Base-by-base conservation (phyloP, 1,140 invertebrate species). In the Trissolcus basalis region DNA sequence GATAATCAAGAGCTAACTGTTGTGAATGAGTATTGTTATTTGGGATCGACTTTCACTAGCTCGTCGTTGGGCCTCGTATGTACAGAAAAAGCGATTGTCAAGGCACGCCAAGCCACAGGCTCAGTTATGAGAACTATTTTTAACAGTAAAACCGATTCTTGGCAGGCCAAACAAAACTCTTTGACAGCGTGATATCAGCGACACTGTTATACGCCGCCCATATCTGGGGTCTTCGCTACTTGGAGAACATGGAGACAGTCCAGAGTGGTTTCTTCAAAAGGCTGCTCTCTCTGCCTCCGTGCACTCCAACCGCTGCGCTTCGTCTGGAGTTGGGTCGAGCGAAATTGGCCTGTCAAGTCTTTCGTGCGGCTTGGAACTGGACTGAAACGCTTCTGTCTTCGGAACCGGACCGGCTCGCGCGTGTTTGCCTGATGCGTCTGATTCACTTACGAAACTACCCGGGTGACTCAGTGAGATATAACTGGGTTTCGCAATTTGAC, bases 131-230 rank as follows among this genome's bases (percentile, higher is more conserved):
- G 8, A 39, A 55, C 14, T 15, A 11, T 44, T 9, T 12, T 1
- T 9, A 44, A 27, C 0, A 32, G 53, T 13, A 55, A 44, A 44
- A 44, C 53, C 10, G 53, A 55, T 11, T 55, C 43, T 8, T 44
- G 43, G 43, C 6, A n/a, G 6, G 11, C 11, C 8, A 44, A 44
- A 44, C 13, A 44, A 44, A 44, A 13, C 13, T 44, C 3, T 44
- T 44, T n/a, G 43, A 44, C 43, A 44, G 43, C 12, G 12, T 13
- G 2, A n/a, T 44, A 44, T 44, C 43, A 13, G 11, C 43, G 13
- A 44, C 8, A 1, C 8, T 44, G 8, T 44, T 44, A 8, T 44
- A 44, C 13, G 43, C 12, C 3, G 11, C 43, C 1, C 43, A 44
- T 13, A 13, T 44, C 8, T 13, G 8, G 7, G 12, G 43, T 7